Base-by-base conservation (phyloP, 2,797 vertebrate species). In the Cheracebus regulus region DNA sequence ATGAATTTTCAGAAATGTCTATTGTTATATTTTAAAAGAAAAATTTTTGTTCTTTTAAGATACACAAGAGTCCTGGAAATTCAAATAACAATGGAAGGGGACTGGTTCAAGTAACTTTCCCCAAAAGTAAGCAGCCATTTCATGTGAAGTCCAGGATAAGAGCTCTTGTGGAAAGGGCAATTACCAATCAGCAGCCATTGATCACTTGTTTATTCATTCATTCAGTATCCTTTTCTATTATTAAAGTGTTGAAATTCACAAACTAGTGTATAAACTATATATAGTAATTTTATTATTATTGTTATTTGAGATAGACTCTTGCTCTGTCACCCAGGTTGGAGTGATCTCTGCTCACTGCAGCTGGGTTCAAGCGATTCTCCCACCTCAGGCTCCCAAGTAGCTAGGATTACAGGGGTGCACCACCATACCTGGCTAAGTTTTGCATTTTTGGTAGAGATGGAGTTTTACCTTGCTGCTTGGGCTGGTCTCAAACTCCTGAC, bases 1-100 rank as follows among this genome's bases (percentile, higher is more conserved):
- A 95, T 83, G 57, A 55, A 17, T 96, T 96, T 97, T 67, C 48
- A 87, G 33, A 30, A 89, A 95, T 87, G 70, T 17, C 26, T 89
- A 33, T 46, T 94, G 52, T 85, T 79, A 76, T 73, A 86, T 84
- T 83, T 96, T 80, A 58, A 93, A 94, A 79, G 33, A 87, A 76
- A 75, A 90, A 28, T 11, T 24, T 19, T 20, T 48, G 33, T 81
- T 88, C 30, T 92, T 95, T 93, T 78, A 83, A 91, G 28, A 91
- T 87, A 55, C 64, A 28, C 8, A 79, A 73, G 26, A 72, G 28
- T 55, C 41, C 46, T 89, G 75, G 36, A 41, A 92, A 24, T 86
- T 95, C 95, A 28, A 64, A 61, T 26, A 80, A 58, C 33, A 44
- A 17, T 36, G 19, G 33, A 19, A 84, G 52, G 11, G 78, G 13